These are phyloP conservation scores for Drosophila paranaensis DNA, from an alignment of 2,888 invertebrate genomes.

Conservation along the genomic window DNA sequence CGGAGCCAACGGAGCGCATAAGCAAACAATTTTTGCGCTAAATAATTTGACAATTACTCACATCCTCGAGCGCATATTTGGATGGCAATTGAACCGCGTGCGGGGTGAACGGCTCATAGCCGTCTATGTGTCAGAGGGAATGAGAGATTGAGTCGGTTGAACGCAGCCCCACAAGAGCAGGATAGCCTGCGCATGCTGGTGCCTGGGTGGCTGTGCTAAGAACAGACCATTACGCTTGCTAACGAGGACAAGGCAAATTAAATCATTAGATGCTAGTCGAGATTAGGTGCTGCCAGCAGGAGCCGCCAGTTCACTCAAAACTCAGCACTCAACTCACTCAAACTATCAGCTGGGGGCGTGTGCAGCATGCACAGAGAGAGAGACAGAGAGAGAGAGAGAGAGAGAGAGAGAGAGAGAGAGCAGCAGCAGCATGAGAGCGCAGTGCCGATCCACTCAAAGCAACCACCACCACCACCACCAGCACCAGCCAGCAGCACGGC, in stretches of 20 bases:
- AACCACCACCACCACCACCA: conserved; percentile 46
- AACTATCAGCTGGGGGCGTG: conserved; percentile 66
- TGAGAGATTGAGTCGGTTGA: conserved; percentile 13
- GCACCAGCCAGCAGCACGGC: conserved; percentile 29
- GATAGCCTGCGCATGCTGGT: conserved; percentile 18
- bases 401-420: not conserved
- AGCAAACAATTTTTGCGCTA: conserved; percentile 85
- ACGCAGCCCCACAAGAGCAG: not conserved
- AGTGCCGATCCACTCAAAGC: conserved; percentile 47
- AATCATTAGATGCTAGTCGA: conserved; percentile 84
- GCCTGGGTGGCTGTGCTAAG: conserved; percentile 34
- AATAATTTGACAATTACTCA: conserved; percentile 85
- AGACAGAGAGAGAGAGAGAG: too few relatives aligned
- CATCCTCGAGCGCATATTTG: conserved; percentile 64
- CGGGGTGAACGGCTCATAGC: conserved; percentile 10
- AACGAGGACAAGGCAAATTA: conserved; percentile 85
- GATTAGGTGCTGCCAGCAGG: conserved; percentile 49
- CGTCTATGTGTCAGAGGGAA: not conserved
- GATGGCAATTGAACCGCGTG: conserved; percentile 62
- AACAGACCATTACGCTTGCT: conserved; percentile 84
- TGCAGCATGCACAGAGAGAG: conserved; percentile 25
- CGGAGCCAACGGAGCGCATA: conserved; percentile 81
- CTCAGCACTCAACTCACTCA: conserved; percentile 50
- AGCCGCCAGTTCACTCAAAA: conserved; percentile 48
- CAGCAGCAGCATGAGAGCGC: conserved; percentile 19